Conservation (phyloP, 2,888 invertebrate species). For the Cantharis lateralis region DNA sequence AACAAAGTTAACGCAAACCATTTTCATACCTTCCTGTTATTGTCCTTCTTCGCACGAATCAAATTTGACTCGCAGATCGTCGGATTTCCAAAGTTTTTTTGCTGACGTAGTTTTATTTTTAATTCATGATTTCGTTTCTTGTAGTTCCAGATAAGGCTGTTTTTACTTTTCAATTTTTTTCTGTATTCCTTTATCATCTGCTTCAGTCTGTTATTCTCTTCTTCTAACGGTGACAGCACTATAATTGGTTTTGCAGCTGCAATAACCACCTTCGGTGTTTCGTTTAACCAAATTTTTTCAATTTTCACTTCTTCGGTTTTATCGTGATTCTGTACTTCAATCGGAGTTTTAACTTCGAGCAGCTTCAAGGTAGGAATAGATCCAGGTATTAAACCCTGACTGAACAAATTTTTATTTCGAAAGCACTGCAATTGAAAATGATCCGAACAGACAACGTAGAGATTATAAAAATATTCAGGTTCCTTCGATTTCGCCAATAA, state of each 20-base stretch:
- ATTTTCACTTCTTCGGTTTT: no score
- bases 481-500: background rate
- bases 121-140: background rate
- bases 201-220: background rate
- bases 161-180: background rate
- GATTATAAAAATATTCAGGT: background rate
- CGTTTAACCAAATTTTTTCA: no score
- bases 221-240: background rate
- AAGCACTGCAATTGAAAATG: background rate
- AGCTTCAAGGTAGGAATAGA: no score
- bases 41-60: background rate
- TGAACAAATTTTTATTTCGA: constrained; percentile 9
- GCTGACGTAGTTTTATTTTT: background rate
- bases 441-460: constrained; percentile 4
- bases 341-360: no score
- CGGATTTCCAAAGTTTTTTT: background rate
- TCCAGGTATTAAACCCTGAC: background rate
- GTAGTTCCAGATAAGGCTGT: background rate
- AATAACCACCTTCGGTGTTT: background rate
- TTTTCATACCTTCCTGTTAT: background rate
- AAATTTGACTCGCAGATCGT: background rate
- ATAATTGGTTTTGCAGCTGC: no score
- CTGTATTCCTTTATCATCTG: background rate
- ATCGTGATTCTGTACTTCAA: no score
- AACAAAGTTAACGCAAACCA: background rate